phyloP scores from a whole-genome alignment of 2,888 invertebrate genomes.

The Sussaba pulchella region DNA sequence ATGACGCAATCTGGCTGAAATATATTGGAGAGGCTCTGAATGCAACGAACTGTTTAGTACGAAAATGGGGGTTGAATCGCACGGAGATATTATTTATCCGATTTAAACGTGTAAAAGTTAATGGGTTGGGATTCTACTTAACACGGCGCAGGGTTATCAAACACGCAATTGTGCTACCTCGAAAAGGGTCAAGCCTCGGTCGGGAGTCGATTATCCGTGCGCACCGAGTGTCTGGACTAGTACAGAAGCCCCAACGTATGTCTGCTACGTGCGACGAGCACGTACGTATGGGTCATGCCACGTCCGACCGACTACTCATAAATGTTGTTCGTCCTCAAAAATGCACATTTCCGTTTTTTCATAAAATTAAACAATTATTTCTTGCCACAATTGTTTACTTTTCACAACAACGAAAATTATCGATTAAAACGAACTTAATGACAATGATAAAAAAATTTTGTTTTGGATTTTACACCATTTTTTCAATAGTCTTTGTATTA shows the following conservation, averaged over 20 bases:
- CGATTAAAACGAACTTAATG: too few relatives aligned
- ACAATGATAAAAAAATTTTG: too few relatives aligned
- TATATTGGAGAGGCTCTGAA: too few relatives aligned
- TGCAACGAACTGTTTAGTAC: too few relatives aligned
- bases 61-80: too few relatives aligned
- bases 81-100: not conserved
- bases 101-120: not conserved
- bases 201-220: slow-evolving; percentile 21
- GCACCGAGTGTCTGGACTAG: slow-evolving; percentile 20
- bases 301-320: not conserved
- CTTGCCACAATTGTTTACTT: not conserved
- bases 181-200: not conserved
- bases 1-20: too few relatives aligned
- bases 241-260: slow-evolving; percentile 15
- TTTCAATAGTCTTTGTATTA: too few relatives aligned
- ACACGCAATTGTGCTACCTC: slow-evolving; percentile 1
- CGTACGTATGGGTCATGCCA: not conserved
- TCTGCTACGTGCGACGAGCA: slow-evolving; percentile 9
- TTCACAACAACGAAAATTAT: not conserved
- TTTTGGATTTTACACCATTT: too few relatives aligned
- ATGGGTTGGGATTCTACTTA: not conserved
- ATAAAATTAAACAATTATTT: not conserved
- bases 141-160: not conserved
- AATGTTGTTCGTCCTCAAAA: not conserved
- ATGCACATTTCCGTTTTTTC: not conserved